Evolutionary conservation across 1,140 invertebrate species (phyloP).

Genomic region (Neodiprion fabricii): DNA sequence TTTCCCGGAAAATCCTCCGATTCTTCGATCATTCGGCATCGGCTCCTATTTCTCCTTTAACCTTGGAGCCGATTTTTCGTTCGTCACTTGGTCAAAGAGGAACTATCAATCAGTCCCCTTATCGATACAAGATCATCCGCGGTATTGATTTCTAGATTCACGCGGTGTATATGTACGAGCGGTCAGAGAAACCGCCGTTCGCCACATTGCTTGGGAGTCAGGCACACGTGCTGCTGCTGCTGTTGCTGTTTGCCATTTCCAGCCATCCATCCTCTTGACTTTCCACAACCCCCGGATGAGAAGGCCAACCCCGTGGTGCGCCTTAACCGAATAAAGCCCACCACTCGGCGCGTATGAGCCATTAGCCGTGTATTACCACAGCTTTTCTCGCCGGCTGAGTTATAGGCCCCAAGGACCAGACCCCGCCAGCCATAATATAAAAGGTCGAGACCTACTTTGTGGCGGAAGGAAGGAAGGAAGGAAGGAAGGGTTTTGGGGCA

Average conservation of each 20-base stretch:
- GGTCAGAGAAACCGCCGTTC: not conserved
- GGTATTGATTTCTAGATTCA: not conserved
- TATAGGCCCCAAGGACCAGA: not conserved
- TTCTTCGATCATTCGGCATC: not conserved
- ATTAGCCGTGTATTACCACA: constrained; percentile 32
- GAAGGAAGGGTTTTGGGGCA: not conserved
- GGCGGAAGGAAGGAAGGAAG: not conserved
- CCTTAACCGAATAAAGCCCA: constrained; percentile 35
- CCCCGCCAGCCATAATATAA: not conserved
- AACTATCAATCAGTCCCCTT: not conserved
- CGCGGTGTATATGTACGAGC: not conserved
- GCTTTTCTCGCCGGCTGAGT: constrained; percentile 11
- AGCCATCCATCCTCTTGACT: constrained; percentile 33
- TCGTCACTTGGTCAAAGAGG: not conserved
- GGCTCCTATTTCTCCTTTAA: not conserved
- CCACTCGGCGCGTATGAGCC: constrained; percentile 36
- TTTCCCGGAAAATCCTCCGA: not conserved
- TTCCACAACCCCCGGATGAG: constrained; percentile 27
- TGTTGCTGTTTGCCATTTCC: constrained; percentile 16
- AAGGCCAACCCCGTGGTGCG: constrained; percentile 29
- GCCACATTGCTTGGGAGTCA: too few relatives aligned
- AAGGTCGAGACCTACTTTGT: not conserved
- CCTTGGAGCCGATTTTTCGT: not conserved
- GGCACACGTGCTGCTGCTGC: not conserved
- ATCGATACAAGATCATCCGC: not conserved